phyloP scores from a whole-genome alignment of 2,113 vertebrate species.

The Coptodon bakossiorum region DNA sequence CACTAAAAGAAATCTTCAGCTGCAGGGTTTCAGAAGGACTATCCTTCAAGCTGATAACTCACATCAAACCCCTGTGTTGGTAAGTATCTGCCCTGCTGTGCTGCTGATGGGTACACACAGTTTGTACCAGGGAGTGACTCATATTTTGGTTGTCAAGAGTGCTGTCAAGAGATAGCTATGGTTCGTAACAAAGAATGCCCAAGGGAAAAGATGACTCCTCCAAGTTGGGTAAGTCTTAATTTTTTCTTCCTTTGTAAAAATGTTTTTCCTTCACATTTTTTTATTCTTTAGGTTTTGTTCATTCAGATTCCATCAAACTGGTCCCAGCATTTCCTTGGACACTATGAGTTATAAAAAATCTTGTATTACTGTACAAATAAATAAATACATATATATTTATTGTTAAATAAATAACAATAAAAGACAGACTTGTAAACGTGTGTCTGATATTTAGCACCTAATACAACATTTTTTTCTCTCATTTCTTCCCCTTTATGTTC shows the following conservation, averaged over 20 bases:
- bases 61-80: neutral
- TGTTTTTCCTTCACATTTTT: neutral
- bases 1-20: neutral
- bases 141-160: neutral
- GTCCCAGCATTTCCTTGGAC: neutral
- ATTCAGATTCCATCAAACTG: neutral
- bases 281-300: neutral
- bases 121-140: neutral
- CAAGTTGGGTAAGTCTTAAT: neutral
- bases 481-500: neutral
- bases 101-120: conserved; percentile 14
- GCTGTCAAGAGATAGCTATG: neutral
- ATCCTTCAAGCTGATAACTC: conserved; percentile 31
- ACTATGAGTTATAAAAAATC: neutral
- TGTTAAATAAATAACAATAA: neutral
- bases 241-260: neutral
- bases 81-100: conserved; percentile 1
- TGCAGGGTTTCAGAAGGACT: neutral
- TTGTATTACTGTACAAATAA: neutral
- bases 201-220: neutral
- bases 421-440: neutral
- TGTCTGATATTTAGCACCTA: neutral
- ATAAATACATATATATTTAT: neutral
- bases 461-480: neutral
- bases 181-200: neutral